Evolutionary conservation across 2,888 invertebrate genomes (phyloP).

Genomic region (Argyra leucocephala): DNA sequence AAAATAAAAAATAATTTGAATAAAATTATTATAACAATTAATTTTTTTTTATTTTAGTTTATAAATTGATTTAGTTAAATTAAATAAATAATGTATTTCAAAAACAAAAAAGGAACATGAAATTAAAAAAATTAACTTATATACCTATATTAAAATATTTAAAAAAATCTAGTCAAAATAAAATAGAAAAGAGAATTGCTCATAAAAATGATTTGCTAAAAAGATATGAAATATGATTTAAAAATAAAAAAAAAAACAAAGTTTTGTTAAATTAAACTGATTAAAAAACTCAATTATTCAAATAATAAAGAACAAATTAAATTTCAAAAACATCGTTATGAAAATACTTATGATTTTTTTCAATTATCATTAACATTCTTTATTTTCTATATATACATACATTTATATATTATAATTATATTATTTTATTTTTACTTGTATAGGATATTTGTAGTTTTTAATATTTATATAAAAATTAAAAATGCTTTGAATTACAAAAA

Average conservation of each 20-base stretch:
- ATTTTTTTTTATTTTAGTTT: neutral
- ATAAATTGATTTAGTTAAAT: neutral
- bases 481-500: neutral
- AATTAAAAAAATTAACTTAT: too few relatives aligned
- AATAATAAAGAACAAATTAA: neutral
- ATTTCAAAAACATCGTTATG: neutral
- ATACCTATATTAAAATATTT: too few relatives aligned
- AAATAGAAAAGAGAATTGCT: too few relatives aligned
- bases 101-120: too few relatives aligned
- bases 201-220: too few relatives aligned
- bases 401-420: neutral
- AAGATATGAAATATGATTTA: neutral
- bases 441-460: slow-evolving; percentile 2
- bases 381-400: neutral
- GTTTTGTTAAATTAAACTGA: too few relatives aligned
- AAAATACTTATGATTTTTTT: slow-evolving; percentile 2
- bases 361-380: neutral
- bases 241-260: neutral
- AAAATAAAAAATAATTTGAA: neutral
- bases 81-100: neutral
- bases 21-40: neutral
- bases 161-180: too few relatives aligned
- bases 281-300: neutral
- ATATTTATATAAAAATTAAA: slow-evolving; percentile 1
- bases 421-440: slow-evolving; percentile 2